phyloP scores from a whole-genome alignment of 2,113 vertebrate genomes.

The Clupea harengus region DNA sequence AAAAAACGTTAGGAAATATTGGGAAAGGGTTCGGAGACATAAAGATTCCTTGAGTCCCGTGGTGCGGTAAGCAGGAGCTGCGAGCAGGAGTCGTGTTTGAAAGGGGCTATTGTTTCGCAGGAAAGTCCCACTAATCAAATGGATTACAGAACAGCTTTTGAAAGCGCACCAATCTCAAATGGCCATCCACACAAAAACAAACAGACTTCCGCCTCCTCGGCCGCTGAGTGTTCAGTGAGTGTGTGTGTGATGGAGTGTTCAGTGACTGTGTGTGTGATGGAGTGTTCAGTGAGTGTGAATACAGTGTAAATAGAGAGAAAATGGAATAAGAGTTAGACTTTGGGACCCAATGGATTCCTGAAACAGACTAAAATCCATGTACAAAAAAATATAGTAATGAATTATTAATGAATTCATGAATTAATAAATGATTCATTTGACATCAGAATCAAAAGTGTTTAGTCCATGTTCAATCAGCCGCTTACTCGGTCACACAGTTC shows the following conservation, averaged over 20 bases:
- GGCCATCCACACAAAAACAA: conserved; percentile 64
- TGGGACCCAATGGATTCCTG: background rate
- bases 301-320: background rate
- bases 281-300: conserved; percentile 3
- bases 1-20: conserved; percentile 27
- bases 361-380: background rate
- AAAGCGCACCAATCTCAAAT: conserved; percentile 63
- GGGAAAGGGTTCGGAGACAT: conserved; percentile 59
- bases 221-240: conserved; percentile 38
- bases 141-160: conserved; percentile 70
- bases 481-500: background rate
- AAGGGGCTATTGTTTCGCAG: conserved; percentile 71
- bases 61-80: conserved; percentile 61
- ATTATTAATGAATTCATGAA: too few species aligned
- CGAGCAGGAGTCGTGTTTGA: conserved; percentile 59
- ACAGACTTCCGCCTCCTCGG: conserved; percentile 50
- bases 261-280: conserved; percentile 20
- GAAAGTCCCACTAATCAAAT: conserved; percentile 72
- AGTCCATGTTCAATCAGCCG: too few species aligned
- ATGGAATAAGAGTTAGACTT: background rate
- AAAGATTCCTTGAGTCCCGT: conserved; percentile 69
- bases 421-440: background rate
- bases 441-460: background rate
- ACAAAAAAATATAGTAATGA: too few species aligned
- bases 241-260: conserved; percentile 7